phyloP scores from a whole-genome alignment of 2,113 vertebrate genomes.

The Marcusenius ussheri region DNA sequence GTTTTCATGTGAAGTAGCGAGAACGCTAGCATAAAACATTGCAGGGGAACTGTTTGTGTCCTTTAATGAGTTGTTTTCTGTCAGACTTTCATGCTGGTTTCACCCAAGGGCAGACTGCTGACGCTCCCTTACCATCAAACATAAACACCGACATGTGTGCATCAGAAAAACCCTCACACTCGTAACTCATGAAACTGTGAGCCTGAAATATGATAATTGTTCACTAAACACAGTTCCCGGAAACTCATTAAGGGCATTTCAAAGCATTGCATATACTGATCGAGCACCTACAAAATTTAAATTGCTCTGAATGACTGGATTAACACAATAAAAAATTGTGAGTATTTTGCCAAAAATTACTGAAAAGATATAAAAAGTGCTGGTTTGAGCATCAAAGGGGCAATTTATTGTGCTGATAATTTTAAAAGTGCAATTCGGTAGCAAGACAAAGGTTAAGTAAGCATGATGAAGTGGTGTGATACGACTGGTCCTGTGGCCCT shows the following conservation, averaged over 20 bases:
- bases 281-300: neutral
- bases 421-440: neutral
- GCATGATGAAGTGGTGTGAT: neutral
- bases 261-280: neutral
- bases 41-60: neutral
- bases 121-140: slow-evolving; percentile 1
- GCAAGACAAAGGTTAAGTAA: neutral
- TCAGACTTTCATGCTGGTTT: slow-evolving; percentile 15
- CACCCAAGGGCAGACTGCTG: neutral
- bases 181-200: neutral
- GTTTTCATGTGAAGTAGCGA: slow-evolving; percentile 3
- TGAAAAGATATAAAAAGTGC: neutral
- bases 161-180: neutral
- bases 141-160: slow-evolving; percentile 2
- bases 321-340: neutral
- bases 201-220: slow-evolving; percentile 3
- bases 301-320: neutral
- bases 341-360: neutral
- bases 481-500: neutral
- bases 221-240: neutral
- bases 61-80: slow-evolving; percentile 1
- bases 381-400: neutral
- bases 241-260: neutral
- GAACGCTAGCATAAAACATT: neutral
- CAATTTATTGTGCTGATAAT: neutral